Evolutionary conservation across 2,888 invertebrate genomes (phyloP).

Genomic region (Arrhopalites spinosus): DNA sequence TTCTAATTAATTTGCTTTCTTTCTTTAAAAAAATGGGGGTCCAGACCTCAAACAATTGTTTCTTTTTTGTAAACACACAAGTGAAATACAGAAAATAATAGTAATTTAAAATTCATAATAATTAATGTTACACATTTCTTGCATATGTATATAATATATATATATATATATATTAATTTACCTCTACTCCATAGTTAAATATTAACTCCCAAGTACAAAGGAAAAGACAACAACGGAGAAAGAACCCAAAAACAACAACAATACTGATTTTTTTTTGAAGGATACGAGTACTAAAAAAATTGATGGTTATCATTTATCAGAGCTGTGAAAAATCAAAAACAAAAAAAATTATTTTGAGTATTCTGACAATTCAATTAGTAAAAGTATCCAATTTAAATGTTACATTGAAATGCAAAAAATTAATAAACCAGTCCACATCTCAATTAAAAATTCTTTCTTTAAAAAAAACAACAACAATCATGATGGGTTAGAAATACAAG

Average conservation of each 20-base stretch:
- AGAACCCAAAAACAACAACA: not conserved
- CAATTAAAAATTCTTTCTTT: no score
- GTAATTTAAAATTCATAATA: no score
- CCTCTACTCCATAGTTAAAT: not conserved
- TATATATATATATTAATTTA: constrained; percentile 2
- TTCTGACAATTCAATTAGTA: no score
- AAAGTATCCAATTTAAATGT: no score
- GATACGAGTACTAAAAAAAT: not conserved
- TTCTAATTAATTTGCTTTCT: not conserved
- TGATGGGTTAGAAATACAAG: no score
- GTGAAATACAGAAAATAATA: not conserved
- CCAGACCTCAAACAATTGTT: not conserved
- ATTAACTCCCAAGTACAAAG: not conserved
- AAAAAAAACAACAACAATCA: no score
- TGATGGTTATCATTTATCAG: not conserved
- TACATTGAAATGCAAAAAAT: not conserved
- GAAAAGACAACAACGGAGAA: not conserved
- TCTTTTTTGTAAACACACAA: not conserved
- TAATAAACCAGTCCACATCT: not conserved
- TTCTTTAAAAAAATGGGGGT: not conserved
- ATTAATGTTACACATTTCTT: constrained; percentile 1
- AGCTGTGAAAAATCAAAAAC: not conserved
- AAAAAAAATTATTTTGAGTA: not conserved
- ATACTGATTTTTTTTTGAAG: not conserved
- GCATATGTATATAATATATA: no score